Evolutionary conservation across 2,888 invertebrate species (phyloP), one percentile per base, ranked within the genome.

Genomic region (Torymus tubicola): DNA sequence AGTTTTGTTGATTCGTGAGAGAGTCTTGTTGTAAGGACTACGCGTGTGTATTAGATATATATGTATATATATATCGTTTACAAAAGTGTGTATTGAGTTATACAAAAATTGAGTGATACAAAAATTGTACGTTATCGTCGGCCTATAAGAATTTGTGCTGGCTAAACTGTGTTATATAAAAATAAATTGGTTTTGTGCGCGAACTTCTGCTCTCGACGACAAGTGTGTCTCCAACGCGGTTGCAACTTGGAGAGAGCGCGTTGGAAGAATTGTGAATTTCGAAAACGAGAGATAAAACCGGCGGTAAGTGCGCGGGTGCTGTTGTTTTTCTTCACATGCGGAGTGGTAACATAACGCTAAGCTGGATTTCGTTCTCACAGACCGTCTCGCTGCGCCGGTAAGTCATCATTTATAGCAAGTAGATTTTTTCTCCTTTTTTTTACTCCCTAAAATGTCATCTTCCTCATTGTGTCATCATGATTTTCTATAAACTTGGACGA

Each of bases 291-390:
- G 64, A 11, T 50, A 70, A 13, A 12, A 31, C 18, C 58, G 18
- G 50, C 60, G 10, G 71, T 10, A 71, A 64, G 70, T 57, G n/a
- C 58, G 58, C 18, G 71, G 53, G 70, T 57, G 69, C 64, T 70
- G 14, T 81, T n/a, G n/a, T 57, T 73, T 61, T 78, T 82, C 65
- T 16, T 70, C 68, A 55, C 72, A 75, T 82, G 82, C 79, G 63
- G 71, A 79, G 80, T 81, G 85, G 83, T 50, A 75, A 78, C 16
- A 81, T 79, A 77, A 82, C 86, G 83, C 80, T 86, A 89, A 89
- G 86, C 89, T 90, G 90, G 89, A 90, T 89, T 88, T 87, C 86
- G 85, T 86, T 82, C 83, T 86, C 78, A 83, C 87, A 80, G 87
- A 86, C 83, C 86, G 86, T 82, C 86, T 87, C 82, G 86, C 87